Conservation (phyloP, 1,140 invertebrate genomes). For the Glomeris maerens region DNA sequence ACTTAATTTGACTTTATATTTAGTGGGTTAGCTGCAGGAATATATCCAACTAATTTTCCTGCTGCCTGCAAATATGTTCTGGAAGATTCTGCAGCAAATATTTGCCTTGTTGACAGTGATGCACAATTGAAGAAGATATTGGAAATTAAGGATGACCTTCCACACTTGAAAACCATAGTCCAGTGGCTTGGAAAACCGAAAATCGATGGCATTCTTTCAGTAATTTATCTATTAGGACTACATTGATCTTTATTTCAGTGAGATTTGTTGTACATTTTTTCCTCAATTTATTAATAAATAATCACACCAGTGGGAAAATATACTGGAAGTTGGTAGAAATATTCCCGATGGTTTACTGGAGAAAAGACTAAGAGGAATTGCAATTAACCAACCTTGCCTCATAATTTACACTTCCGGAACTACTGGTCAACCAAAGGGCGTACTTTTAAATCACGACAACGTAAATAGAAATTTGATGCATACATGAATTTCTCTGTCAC, state of each 20-base stretch:
- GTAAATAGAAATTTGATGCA: no score
- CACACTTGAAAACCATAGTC: slow-evolving; percentile 64
- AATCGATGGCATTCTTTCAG: slow-evolving; percentile 44
- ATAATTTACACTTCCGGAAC: slow-evolving; percentile 91
- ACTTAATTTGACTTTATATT: no score
- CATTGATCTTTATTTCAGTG: no score
- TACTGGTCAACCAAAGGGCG: slow-evolving; percentile 76
- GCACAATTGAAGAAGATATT: slow-evolving; percentile 75
- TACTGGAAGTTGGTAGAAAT: slow-evolving; percentile 55
- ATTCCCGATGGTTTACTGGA: slow-evolving; percentile 56
- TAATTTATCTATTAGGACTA: no score
- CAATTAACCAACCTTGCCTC: slow-evolving; percentile 76
- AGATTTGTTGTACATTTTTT: no score
- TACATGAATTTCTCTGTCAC: no score
- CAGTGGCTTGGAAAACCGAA: slow-evolving; percentile 61
- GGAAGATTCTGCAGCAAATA: slow-evolving; percentile 56
- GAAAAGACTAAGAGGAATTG: slow-evolving; percentile 49
- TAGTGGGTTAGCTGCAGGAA: slow-evolving; percentile 72
- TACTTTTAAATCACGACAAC: slow-evolving; percentile 80
- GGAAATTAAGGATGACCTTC: slow-evolving; percentile 49
- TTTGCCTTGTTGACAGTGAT: slow-evolving; percentile 75
- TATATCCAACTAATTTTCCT: slow-evolving; percentile 80
- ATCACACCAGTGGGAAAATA: slow-evolving; percentile 67
- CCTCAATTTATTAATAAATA: slow-evolving; percentile 22
- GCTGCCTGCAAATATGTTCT: slow-evolving; percentile 69